These are phyloP conservation scores for Machimus atricapillus DNA, from an alignment of 2,888 invertebrate species.

Conservation along the genomic window DNA sequence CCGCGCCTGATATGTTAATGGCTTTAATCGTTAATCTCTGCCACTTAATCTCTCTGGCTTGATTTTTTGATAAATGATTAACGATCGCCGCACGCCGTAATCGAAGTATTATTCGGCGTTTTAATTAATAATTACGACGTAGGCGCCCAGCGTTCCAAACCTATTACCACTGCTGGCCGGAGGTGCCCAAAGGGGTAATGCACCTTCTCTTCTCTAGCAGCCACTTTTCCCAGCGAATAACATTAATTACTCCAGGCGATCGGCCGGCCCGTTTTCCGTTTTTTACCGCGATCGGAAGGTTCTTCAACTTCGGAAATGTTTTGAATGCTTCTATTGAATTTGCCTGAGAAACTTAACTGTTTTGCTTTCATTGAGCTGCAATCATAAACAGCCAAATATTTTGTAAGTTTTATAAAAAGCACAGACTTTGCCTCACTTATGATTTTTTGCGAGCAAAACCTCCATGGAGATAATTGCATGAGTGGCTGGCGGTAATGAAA, in stretches of 20 bases:
- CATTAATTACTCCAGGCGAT: not conserved
- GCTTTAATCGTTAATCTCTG: slow-evolving; percentile 42
- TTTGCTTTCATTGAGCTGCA: not conserved
- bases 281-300: not conserved
- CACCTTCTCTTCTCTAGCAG: not conserved
- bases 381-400: not conserved
- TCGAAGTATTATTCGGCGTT: slow-evolving; percentile 39
- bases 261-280: not conserved
- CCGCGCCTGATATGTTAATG: slow-evolving; percentile 39
- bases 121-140: slow-evolving; percentile 38
- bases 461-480: not conserved
- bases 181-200: not conserved
- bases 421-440: not conserved
- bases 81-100: slow-evolving; percentile 29
- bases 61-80: slow-evolving; percentile 41
- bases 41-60: slow-evolving; percentile 36
- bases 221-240: not conserved
- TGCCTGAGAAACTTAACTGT: not conserved
- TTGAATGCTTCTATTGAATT: not conserved
- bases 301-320: not conserved
- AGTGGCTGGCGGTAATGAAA: not conserved
- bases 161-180: not conserved
- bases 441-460: not conserved
- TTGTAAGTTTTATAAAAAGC: not conserved
- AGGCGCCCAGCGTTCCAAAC: slow-evolving; percentile 8